A percentile compares a stretch with the other conserved stretches of the same genome.
phyloP scores from a whole-genome alignment of 2,113 vertebrate species.

The Mormyrus lacerda region DNA sequence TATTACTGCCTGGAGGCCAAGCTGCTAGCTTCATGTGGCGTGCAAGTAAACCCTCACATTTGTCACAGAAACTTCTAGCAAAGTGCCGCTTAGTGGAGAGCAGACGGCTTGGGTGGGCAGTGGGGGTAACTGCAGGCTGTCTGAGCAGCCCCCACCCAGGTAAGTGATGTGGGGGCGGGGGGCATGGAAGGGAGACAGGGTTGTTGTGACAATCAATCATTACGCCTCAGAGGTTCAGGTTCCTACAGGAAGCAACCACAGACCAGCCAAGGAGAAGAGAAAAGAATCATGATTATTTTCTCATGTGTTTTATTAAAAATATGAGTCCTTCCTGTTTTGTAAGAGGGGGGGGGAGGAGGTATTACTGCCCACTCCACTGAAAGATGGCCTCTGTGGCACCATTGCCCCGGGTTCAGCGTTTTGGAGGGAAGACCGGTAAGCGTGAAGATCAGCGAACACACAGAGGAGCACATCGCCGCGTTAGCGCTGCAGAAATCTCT shows the following conservation, averaged over 20 bases:
- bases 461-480: neutral
- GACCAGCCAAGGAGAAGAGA: slow-evolving; percentile 73
- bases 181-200: neutral
- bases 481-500: neutral
- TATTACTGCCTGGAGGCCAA: too few relatives aligned
- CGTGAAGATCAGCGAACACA: neutral
- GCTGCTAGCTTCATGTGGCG: neutral
- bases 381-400: neutral
- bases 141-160: neutral
- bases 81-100: neutral
- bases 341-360: slow-evolving; percentile 76
- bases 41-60: neutral
- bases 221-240: slow-evolving; percentile 77
- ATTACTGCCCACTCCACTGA: slow-evolving; percentile 27
- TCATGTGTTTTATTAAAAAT: slow-evolving; percentile 55
- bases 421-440: neutral
- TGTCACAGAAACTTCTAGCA: neutral
- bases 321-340: slow-evolving; percentile 58
- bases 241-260: slow-evolving; percentile 72
- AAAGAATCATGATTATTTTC: slow-evolving; percentile 67
- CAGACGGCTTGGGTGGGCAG: neutral
- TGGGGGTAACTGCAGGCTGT: neutral
- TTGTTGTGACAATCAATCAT: slow-evolving; percentile 69
- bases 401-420: neutral
- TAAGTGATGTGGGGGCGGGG: neutral